These are phyloP conservation scores for Balanococcus diminutus DNA, from an alignment of 2,888 invertebrate genomes.

Conservation along the genomic window DNA sequence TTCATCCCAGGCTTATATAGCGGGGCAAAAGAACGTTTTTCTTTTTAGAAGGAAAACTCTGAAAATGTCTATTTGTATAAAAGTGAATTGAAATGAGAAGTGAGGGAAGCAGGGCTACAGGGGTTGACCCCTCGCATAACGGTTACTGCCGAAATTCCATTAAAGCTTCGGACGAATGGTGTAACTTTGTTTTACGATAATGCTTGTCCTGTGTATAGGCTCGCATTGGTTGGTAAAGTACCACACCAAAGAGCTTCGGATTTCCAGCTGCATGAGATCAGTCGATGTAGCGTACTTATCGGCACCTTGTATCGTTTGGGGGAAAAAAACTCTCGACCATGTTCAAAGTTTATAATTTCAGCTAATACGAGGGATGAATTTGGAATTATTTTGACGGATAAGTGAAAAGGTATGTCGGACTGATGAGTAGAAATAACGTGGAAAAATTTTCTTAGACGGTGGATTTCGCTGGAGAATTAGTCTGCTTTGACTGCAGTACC, in stretches of 20 bases:
- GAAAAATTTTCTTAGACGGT: background rate
- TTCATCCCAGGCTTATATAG: background rate
- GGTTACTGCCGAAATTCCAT: conserved; percentile 52
- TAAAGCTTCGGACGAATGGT: conserved; percentile 50
- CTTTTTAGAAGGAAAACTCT: background rate
- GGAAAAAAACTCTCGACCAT: background rate
- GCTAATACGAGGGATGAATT: background rate
- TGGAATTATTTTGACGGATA: background rate
- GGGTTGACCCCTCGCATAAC: conserved; percentile 48
- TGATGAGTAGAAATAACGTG: background rate
- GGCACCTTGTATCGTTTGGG: background rate
- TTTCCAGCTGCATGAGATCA: background rate
- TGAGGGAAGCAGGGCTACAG: background rate
- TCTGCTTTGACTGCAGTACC: background rate
- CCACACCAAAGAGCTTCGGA: background rate
- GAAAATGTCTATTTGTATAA: conserved; percentile 41
- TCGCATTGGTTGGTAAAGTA: conserved; percentile 45
- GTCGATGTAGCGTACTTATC: background rate
- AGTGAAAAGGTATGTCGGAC: background rate
- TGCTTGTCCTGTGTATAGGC: conserved; percentile 15
- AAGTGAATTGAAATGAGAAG: conserved; percentile 47
- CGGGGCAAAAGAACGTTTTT: conserved; percentile 12
- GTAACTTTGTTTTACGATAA: conserved; percentile 55
- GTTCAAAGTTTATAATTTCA: background rate
- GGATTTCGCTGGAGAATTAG: background rate